Conservation (phyloP, 1,140 invertebrate species). For the Belonocnema kinseyi region DNA sequence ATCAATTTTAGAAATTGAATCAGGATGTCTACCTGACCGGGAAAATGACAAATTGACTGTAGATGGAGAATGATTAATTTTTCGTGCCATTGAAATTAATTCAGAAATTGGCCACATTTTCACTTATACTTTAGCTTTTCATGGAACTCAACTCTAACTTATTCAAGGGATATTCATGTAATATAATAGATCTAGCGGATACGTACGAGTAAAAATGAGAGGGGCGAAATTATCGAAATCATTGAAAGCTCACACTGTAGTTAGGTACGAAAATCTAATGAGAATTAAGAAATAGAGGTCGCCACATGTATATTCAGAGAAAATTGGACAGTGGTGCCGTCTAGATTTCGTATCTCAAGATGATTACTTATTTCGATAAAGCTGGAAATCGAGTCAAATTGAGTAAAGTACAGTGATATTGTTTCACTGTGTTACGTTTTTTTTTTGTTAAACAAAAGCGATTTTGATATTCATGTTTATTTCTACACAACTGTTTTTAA, state of each 20-base stretch:
- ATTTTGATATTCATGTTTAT: conserved; percentile 23
- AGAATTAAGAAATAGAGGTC: too few species aligned
- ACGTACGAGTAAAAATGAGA: background rate
- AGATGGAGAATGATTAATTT: background rate
- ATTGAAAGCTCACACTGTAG: background rate
- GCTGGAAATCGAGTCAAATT: background rate
- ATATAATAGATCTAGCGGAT: conserved; percentile 8
- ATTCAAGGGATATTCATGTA: conserved; percentile 5
- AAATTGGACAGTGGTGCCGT: too few species aligned
- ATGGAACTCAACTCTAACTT: conserved; percentile 11
- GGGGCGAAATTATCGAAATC: background rate
- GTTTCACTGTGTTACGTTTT: conserved; percentile 17
- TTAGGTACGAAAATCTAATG: background rate
- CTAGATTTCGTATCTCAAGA: background rate
- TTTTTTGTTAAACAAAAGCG: conserved; percentile 20
- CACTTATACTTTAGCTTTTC: conserved; percentile 5
- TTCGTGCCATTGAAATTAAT: background rate
- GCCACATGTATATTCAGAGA: too few species aligned
- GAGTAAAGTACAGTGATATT: conserved; percentile 19
- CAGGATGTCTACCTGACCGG: too few species aligned
- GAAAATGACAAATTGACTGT: background rate
- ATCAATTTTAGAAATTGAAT: too few species aligned
- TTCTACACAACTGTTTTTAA: conserved; percentile 12
- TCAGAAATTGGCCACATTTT: conserved; percentile 19
- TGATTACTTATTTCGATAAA: background rate